Percentiles rank a stretch among this genome's conserved stretches.
Conservation (phyloP, 2,797 vertebrate species). For the Labroides dimidiatus region DNA sequence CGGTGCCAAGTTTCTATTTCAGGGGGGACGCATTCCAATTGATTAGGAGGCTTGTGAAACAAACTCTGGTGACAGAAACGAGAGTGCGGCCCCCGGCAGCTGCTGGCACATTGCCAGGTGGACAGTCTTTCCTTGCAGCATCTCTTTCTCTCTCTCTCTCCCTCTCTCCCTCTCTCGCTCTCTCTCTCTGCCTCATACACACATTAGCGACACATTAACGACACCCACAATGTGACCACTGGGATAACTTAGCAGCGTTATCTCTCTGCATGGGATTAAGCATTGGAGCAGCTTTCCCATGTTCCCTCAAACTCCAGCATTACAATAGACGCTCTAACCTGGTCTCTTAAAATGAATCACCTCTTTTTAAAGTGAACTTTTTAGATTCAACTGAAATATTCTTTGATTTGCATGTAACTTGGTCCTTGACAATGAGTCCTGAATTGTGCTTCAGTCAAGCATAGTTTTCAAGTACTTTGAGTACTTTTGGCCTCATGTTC, state of each 20-base stretch:
- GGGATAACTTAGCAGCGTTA: slow-evolving; percentile 69
- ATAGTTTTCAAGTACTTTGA: slow-evolving; percentile 59
- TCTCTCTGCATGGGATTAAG: slow-evolving; percentile 52
- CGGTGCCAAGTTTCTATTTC: slow-evolving; percentile 82
- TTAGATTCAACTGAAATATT: slow-evolving; percentile 19
- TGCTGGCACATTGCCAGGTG: slow-evolving; percentile 78
- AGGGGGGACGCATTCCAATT: slow-evolving; percentile 81
- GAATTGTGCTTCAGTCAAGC: slow-evolving; percentile 57
- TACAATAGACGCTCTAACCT: not conserved
- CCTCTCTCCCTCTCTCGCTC: slow-evolving; percentile 40
- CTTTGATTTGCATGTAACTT: slow-evolving; percentile 43
- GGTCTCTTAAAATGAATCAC: slow-evolving; percentile 30
- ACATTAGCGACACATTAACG: slow-evolving; percentile 72
- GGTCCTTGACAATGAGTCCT: slow-evolving; percentile 47
- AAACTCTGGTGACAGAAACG: slow-evolving; percentile 81
- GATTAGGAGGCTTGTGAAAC: slow-evolving; percentile 85
- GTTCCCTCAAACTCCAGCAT: slow-evolving; percentile 13
- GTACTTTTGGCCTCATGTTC: slow-evolving; percentile 50
- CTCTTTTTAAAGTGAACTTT: slow-evolving; percentile 23
- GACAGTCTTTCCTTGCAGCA: slow-evolving; percentile 52
- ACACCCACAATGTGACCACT: slow-evolving; percentile 67
- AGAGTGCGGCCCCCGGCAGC: slow-evolving; percentile 70
- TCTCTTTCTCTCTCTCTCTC: slow-evolving; percentile 40
- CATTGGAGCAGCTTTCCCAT: slow-evolving; percentile 36
- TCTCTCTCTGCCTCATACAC: slow-evolving; percentile 34